Base-by-base conservation (phyloP, 2,888 invertebrate species). In the Tachina fera region DNA sequence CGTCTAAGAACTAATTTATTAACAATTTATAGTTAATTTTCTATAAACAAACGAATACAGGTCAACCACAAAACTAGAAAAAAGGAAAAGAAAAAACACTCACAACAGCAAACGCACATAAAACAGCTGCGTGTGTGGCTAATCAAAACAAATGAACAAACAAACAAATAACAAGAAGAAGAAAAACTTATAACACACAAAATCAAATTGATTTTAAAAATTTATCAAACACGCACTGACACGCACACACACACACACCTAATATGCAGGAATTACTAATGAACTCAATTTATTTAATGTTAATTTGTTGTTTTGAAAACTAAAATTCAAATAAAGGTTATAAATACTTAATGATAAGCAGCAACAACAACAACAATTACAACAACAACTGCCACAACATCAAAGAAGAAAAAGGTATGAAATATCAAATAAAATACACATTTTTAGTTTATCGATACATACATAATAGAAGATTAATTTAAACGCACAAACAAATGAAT, bases 21-120 rank as follows among this genome's bases (percentile, higher is more conserved):
- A 86, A 86, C 78, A 75, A 79, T 86, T 86, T 83, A 81, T 81
- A 84, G 84, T 84, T 84, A 84, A 84, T 84, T 84, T 84, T 77
- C 77, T 56, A 81, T 81, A 84, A 84, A 81, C 84, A 81, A 84
- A 68, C 84, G 49, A 56, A 81, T 72, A 70, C 45, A 72, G 72
- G 72, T 83, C 79, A 72, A 80, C 84, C 84, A 71, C 84, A 80
- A 75, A 61, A 43, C 16, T 43, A 71, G 47, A 53, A 53, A 49
- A 19, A 19, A 49, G n/a, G 11, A 6, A 49, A 19, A 45, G n/a
- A n/a, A 6, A 49, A 19, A 45, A 61, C 43, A 60, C 13, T 31
- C 16, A 70, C 43, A 0, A 1, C 3, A n/a, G n/a, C n/a, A 13
- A 41, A 22, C 19, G n/a, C 49, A 19, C 49, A 41, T 61, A 1